Evolutionary conservation across 2,888 invertebrate species (phyloP).

Genomic region (Melangyna quadrimaculata): DNA sequence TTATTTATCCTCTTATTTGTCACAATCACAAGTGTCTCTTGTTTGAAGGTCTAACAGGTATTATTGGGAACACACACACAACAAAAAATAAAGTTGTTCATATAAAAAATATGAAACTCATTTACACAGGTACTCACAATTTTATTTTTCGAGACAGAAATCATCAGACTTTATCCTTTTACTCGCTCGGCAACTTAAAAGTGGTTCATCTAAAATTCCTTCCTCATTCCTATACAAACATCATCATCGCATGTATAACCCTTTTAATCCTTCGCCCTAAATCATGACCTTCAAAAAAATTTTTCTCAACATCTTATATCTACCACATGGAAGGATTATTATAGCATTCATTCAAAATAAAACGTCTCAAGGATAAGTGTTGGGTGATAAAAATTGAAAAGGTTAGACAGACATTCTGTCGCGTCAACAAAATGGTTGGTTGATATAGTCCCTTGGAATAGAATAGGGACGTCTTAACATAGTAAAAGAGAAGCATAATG

Average conservation of each 20-base stretch:
- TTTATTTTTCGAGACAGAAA: too few species aligned
- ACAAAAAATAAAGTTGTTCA: too few species aligned
- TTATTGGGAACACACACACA: too few species aligned
- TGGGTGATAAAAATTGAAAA: conserved; percentile 40
- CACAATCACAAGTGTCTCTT: too few species aligned
- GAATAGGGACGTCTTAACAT: conserved; percentile 5
- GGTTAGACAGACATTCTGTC: conserved; percentile 57
- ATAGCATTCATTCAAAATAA: conserved; percentile 50
- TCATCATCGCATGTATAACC: not conserved
- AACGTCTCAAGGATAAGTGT: conserved; percentile 59
- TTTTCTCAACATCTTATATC: conserved; percentile 15
- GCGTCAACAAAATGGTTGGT: conserved; percentile 40
- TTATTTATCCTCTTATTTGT: too few species aligned
- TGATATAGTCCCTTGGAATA: not conserved
- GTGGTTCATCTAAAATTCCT: not conserved
- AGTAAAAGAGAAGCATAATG: not conserved
- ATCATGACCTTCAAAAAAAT: conserved; percentile 24
- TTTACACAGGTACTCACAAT: too few species aligned
- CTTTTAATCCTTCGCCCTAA: not conserved
- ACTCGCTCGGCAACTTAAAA: not conserved
- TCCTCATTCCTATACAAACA: not conserved
- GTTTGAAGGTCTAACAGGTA: too few species aligned
- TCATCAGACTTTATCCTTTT: not conserved
- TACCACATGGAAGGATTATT: conserved; percentile 53
- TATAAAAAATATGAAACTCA: too few species aligned